Evolutionary conservation across 1,140 invertebrate genomes (phyloP).

Genomic region (Ceratosolen solmsi): DNA sequence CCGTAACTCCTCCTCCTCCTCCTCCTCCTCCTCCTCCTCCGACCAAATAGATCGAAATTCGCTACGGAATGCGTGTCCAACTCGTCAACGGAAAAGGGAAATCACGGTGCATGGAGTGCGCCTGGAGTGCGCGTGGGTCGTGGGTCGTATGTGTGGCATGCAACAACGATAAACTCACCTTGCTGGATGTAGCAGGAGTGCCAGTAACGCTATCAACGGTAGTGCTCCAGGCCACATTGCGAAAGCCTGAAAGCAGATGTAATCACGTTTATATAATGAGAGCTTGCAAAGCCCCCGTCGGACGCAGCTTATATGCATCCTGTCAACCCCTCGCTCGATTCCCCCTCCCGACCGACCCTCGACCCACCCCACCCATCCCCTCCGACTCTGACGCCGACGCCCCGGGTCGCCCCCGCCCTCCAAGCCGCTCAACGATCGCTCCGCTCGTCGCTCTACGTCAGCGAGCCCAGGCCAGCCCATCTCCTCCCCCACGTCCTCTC

Average conservation of each 20-base stretch:
- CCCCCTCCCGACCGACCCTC: background rate
- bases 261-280: slow-evolving; percentile 59
- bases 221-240: slow-evolving; percentile 74
- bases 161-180: slow-evolving; percentile 64
- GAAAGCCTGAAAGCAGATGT: slow-evolving; percentile 70
- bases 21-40: too few species aligned
- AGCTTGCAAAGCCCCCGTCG: slow-evolving; percentile 20
- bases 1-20: too few species aligned
- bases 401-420: background rate
- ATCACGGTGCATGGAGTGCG: background rate
- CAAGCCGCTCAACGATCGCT: background rate
- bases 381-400: too few species aligned
- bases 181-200: slow-evolving; percentile 67
- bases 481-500: background rate
- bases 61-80: slow-evolving; percentile 21
- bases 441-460: background rate
- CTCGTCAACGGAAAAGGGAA: background rate
- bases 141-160: slow-evolving; percentile 1
- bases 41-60: background rate
- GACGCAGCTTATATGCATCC: slow-evolving; percentile 40
- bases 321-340: slow-evolving; percentile 44
- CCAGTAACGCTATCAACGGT: slow-evolving; percentile 70
- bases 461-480: background rate
- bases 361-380: background rate
- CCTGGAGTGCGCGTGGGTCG: background rate